A percentile compares a stretch with the other conserved stretches of the same genome.
phyloP scores from a whole-genome alignment of 92 coral and sea anemone species.

The Actinostola sp. region DNA sequence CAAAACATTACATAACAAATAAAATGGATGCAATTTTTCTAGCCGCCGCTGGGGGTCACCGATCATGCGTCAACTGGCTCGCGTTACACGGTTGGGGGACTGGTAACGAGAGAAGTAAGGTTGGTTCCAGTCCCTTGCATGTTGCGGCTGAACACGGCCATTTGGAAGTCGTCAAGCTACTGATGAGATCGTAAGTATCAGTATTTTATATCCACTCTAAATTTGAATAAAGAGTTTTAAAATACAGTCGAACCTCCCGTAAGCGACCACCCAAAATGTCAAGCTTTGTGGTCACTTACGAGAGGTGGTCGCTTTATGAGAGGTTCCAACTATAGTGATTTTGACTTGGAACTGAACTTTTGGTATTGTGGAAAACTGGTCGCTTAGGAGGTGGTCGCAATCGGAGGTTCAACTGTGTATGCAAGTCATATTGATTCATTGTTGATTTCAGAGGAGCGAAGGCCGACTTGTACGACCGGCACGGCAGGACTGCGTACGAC shows the following conservation, averaged over 20 bases:
- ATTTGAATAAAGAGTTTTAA: no score
- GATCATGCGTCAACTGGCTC: conserved; percentile 82
- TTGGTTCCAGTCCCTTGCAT: conserved; percentile 81
- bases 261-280: no score
- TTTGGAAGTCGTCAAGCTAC: conserved; percentile 77
- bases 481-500: conserved; percentile 79
- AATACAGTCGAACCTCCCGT: no score
- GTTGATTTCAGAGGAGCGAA: conserved; percentile 59
- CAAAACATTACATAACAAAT: no score
- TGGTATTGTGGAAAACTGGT: no score
- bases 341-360: no score
- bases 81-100: conserved; percentile 61
- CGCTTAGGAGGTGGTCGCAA: no score
- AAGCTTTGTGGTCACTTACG: no score
- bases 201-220: neutral
- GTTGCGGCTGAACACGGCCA: conserved; percentile 90
- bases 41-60: conserved; percentile 92
- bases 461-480: conserved; percentile 65
- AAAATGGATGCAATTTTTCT: neutral
- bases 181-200: conserved; percentile 60
- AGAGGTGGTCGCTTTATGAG: no score
- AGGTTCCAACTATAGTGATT: no score
- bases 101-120: conserved; percentile 73
- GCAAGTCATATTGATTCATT: no score
- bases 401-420: no score